phyloP scores from a whole-genome alignment of 64 coral and sea anemone species.

The Hydrozoanthus tunicans region DNA sequence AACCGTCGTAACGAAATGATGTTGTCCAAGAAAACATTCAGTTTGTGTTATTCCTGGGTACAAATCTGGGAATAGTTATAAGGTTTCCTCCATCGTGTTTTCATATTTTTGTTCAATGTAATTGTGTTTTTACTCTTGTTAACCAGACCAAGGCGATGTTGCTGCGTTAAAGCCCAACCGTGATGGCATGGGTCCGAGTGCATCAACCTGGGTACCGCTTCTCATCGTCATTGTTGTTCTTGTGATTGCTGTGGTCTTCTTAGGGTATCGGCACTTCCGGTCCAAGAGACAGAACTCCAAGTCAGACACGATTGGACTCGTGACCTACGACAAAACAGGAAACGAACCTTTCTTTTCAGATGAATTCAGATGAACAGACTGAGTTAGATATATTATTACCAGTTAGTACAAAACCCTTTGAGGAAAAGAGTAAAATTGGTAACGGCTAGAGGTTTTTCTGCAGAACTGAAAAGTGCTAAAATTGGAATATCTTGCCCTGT shows the following conservation, averaged over 20 bases:
- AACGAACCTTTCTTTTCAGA: not conserved
- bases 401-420: too few species aligned
- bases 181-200: not conserved
- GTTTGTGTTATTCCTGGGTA: too few species aligned
- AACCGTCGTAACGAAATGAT: too few species aligned
- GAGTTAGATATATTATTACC: too few species aligned
- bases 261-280: constrained; percentile 6
- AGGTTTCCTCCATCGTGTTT: too few species aligned
- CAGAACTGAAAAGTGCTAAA: too few species aligned
- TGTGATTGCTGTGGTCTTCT: not conserved
- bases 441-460: too few species aligned
- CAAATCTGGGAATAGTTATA: too few species aligned
- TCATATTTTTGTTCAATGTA: not conserved
- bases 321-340: not conserved
- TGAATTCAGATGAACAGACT: too few species aligned
- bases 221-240: not conserved
- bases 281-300: not conserved
- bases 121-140: not conserved
- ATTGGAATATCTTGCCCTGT: too few species aligned
- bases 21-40: too few species aligned
- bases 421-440: too few species aligned
- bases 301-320: constrained; percentile 12
- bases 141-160: not conserved
- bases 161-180: not conserved
- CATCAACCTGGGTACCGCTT: constrained; percentile 16